Evolutionary conservation across 1,140 invertebrate species (phyloP).

Genomic region (Colletes gigas): DNA sequence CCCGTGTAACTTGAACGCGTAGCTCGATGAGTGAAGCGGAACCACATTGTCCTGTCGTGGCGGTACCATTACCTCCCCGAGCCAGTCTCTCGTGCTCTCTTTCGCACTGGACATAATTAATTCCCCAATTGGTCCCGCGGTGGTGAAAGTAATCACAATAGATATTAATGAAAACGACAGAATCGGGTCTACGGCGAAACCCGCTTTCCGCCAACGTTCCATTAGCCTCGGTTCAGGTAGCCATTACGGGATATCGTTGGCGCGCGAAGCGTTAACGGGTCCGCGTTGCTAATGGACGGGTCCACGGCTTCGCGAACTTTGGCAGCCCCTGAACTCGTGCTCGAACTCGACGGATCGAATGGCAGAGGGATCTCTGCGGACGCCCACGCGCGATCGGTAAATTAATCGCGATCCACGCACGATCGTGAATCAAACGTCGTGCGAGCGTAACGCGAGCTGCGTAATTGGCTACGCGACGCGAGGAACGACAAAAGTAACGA

Average conservation of each 20-base stretch:
- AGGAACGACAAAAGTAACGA: not conserved
- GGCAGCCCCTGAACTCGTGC: constrained; percentile 34
- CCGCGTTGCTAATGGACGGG: constrained; percentile 41
- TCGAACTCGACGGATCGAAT: constrained; percentile 38
- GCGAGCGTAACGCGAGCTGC: constrained; percentile 39
- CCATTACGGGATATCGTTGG: constrained; percentile 44
- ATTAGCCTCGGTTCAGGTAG: constrained; percentile 25
- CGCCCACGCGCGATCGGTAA: constrained; percentile 44
- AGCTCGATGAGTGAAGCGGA: not conserved
- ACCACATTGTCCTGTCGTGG: not conserved
- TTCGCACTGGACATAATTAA: constrained; percentile 31
- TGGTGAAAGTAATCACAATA: constrained; percentile 49
- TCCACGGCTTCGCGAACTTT: constrained; percentile 40
- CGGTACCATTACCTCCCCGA: not conserved
- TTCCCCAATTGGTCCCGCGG: constrained; percentile 6
- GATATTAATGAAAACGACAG: constrained; percentile 42
- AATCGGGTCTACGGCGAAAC: constrained; percentile 34
- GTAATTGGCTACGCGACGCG: constrained; percentile 50
- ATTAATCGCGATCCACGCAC: constrained; percentile 46
- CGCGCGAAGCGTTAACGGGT: constrained; percentile 48
- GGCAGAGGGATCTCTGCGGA: constrained; percentile 8
- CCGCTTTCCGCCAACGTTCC: constrained; percentile 41
- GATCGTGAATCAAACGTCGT: constrained; percentile 44
- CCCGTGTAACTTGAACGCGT: not conserved
- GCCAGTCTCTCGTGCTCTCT: not conserved